Evolutionary conservation across 2,888 invertebrate species (phyloP).

Genomic region (Pteria penguin): DNA sequence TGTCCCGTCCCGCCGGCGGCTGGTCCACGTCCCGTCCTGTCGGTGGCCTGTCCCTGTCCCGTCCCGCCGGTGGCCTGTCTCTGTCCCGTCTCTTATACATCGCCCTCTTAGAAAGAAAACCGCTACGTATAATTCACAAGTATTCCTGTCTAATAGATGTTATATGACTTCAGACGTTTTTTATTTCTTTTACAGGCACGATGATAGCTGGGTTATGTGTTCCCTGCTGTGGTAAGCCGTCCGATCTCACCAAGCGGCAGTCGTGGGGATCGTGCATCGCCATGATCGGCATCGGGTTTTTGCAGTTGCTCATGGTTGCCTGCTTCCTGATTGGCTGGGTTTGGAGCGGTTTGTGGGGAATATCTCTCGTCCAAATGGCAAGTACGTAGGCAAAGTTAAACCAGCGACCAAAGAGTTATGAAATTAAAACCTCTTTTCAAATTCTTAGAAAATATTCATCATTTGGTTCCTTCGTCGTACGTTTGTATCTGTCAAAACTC

Average conservation of each 20-base stretch:
- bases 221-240: slow-evolving; percentile 55
- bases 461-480: too few species aligned
- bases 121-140: neutral
- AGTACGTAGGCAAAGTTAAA: too few species aligned
- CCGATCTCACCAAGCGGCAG: slow-evolving; percentile 49
- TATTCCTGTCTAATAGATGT: too few species aligned
- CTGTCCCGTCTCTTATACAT: neutral
- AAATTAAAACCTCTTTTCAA: too few species aligned
- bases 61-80: neutral
- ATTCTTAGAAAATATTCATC: too few species aligned
- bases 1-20: too few species aligned
- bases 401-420: too few species aligned
- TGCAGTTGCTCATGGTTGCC: slow-evolving; percentile 63
- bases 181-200: slow-evolving; percentile 55
- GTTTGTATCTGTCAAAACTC: too few species aligned
- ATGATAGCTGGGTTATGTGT: slow-evolving; percentile 54
- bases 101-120: neutral
- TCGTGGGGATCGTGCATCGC: slow-evolving; percentile 54
- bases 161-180: too few species aligned
- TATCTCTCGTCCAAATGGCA: slow-evolving; percentile 64
- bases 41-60: neutral
- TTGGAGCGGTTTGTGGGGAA: slow-evolving; percentile 70
- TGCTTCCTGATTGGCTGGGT: slow-evolving; percentile 69
- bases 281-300: slow-evolving; percentile 58
- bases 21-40: too few species aligned